phyloP scores from a whole-genome alignment of 2,113 vertebrate genomes.

The Xenopus laevis region DNA sequence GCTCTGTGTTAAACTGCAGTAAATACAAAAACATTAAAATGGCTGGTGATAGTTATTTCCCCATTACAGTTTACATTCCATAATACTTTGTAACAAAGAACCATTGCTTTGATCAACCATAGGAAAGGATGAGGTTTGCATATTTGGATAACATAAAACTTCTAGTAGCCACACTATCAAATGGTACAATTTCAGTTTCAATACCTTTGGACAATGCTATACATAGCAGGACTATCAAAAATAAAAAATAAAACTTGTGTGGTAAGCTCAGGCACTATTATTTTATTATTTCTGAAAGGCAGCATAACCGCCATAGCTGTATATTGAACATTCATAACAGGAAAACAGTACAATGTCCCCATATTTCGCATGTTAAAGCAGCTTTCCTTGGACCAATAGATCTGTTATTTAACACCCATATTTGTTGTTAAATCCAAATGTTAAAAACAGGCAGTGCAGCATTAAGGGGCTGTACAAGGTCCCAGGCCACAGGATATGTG shows the following conservation, averaged over 20 bases:
- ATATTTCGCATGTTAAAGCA: background rate
- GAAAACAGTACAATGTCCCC: background rate
- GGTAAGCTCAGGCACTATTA: slow-evolving; percentile 35
- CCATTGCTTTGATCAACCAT: background rate
- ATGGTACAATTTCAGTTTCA: background rate
- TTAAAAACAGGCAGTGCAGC: background rate
- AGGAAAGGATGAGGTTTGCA: slow-evolving; percentile 4
- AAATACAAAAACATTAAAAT: slow-evolving; percentile 55
- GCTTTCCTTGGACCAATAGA: background rate
- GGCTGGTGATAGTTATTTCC: slow-evolving; percentile 59
- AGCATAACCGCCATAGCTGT: background rate
- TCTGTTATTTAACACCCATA: background rate
- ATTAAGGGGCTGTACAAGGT: background rate
- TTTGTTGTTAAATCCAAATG: background rate
- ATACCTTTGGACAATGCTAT: background rate
- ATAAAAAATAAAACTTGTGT: background rate
- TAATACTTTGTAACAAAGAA: slow-evolving; percentile 17
- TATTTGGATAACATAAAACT: slow-evolving; percentile 15
- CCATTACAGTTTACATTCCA: slow-evolving; percentile 44
- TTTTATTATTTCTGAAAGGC: background rate
- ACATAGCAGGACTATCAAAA: background rate
- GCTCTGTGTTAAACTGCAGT: slow-evolving; percentile 48
- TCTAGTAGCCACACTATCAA: background rate
- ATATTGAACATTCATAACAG: background rate
- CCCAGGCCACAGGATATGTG: background rate